Evolutionary conservation across 2,797 vertebrate genomes (phyloP).

Genomic region (Cryptoblepharus egeriae): DNA sequence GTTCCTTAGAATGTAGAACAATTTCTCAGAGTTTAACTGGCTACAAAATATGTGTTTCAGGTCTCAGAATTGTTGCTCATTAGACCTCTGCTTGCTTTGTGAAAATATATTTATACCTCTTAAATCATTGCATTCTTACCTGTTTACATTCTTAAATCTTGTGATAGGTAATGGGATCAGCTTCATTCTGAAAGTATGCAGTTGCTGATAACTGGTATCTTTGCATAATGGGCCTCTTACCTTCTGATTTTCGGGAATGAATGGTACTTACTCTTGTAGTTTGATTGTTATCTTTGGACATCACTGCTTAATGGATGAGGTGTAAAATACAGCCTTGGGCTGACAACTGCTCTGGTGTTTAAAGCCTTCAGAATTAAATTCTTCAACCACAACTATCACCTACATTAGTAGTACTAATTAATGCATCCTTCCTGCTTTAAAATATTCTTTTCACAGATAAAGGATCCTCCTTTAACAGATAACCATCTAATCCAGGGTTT

Average conservation of each 20-base stretch:
- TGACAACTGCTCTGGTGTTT: constrained; percentile 14
- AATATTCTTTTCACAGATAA: neutral
- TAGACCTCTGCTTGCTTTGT: neutral
- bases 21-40: neutral
- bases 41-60: neutral
- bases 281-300: constrained; percentile 18
- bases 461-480: too few species aligned
- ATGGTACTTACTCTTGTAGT: constrained; percentile 9
- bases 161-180: neutral
- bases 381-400: constrained; percentile 3
- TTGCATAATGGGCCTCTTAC: constrained; percentile 5
- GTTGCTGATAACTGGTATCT: constrained; percentile 1
- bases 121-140: neutral
- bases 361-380: constrained; percentile 11
- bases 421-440: neutral
- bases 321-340: neutral
- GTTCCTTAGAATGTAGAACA: neutral
- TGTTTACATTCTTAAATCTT: neutral
- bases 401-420: constrained; percentile 11
- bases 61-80: neutral
- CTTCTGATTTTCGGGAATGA: constrained; percentile 25
- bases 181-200: neutral
- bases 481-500: too few species aligned
- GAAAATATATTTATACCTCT: neutral
- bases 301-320: constrained; percentile 13